Evolutionary conservation across 2,888 invertebrate genomes (phyloP), one percentile per base, ranked within the genome.

Genomic region (Coenonympha glycerion): DNA sequence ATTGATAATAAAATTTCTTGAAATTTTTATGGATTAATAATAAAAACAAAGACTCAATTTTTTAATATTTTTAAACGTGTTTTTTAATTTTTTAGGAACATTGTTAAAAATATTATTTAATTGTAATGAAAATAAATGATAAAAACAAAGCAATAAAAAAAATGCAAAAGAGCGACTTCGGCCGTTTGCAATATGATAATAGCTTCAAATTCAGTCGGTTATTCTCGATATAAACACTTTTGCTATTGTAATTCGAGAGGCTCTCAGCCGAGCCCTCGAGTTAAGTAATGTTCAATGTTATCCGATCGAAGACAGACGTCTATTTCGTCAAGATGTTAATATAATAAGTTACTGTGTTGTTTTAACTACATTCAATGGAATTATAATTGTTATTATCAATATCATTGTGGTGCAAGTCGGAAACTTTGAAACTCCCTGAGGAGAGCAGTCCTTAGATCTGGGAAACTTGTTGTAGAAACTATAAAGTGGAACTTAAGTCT

Each of bases 281-380:
- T 13, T 41, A 21, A 31, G 30, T 47, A 47, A 36, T 28, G 34
- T 28, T 39, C 26, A 49, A 49, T 49, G 42, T 49, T 42, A 42
- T 42, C 40, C 36, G 36, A 41, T 49, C 42, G 16, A 16, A 36
- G 21, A 21, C 21, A 49, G 49, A 36, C 34, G 49, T 30, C 30
- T 36, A 15, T 21, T 42, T 42, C 9, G 13, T 22, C 3, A 8
- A 22, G 15, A 31, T 33, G 41, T 42, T 49, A 49, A 42, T 16
- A 19, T 49, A 49, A 42, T 16, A 26, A 36, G 21, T 16, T 42
- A 15, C 30, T 30, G 18, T 13, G 4, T 33, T 6, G n/a, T n/a
- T 26, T 42, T 18, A 19, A 36, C 21, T 26, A 3, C 8, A 47
- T 33, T 33, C 8, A 16, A 33, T 33, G 3, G 33, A 5, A 34